Base-by-base conservation (phyloP, 2,797 vertebrate genomes). In the Mormyrus hasselquistii region DNA sequence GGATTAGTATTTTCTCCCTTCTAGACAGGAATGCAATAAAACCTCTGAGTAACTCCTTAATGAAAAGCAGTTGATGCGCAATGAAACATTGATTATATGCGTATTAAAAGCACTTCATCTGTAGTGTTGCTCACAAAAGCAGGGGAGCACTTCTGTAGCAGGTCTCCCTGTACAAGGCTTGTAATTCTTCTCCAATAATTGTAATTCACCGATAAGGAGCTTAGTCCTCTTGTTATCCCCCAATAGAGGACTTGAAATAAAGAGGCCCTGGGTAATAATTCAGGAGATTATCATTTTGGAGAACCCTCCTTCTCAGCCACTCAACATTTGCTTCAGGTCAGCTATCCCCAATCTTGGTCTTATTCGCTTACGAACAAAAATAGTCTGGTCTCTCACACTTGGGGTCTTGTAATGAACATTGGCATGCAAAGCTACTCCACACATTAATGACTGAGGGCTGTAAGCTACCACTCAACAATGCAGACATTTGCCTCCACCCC, bases 311-410 rank as follows among this genome's bases (percentile, higher is more conserved):
- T 88, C 89, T 89, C 62, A 92, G 92, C 91, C 91, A 93, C 91
- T 92, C 92, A 92, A 94, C 94, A 95, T 95, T 96, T 93, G 93
- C 91, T 92, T 94, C 95, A 95, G 95, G 95, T 96, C 96, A 96
- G 92, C 94, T 94, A 94, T 95, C 92, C 92, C 92, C 95, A 95
- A 96, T 95, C 92, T 92, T 92, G 85, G 90, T 93, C 90, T 93
- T 83, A 90, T 92, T 92, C 92, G 91, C 89, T 92, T 91, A 90
- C 53, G 91, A 94, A 95, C 94, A 96, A 94, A 95, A 92, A 92
- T 95, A 93, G 90, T 89, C 86, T 89, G 91, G 86, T 91, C 41
- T 92, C 91, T 93, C 94, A 93, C 93, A 93, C 89, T 85, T 88
- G 90, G 93, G 91, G 93, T 94, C 87, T 91, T 91, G 92, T 96